phyloP scores from a whole-genome alignment of 1,140 invertebrate genomes.

The Augochlora pura region DNA sequence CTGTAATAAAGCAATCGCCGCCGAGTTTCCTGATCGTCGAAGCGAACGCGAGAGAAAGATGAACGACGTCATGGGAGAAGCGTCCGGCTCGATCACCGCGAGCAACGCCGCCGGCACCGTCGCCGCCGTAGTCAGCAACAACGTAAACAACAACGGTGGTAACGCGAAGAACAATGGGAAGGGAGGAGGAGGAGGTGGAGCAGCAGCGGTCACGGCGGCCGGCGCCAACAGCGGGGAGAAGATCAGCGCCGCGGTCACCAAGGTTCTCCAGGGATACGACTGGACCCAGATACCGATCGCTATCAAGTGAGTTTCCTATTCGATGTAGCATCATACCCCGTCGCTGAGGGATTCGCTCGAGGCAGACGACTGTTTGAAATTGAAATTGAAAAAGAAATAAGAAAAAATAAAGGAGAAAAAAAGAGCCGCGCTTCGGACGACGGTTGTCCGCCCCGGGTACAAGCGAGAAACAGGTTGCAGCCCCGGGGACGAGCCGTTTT shows the following conservation, averaged over 20 bases:
- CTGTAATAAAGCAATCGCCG: background rate
- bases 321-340: too few species aligned
- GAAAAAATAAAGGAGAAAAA: too few species aligned
- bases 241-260: slow-evolving; percentile 87
- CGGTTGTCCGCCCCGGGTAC: too few species aligned
- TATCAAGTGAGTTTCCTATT: slow-evolving; percentile 83
- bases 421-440: too few species aligned
- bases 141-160: slow-evolving; percentile 57
- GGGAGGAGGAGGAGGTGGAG: background rate
- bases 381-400: too few species aligned
- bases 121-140: slow-evolving; percentile 5
- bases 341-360: too few species aligned
- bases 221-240: slow-evolving; percentile 78
- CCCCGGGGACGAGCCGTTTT: background rate
- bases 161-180: slow-evolving; percentile 52
- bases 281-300: slow-evolving; percentile 91
- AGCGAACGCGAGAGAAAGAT: slow-evolving; percentile 53
- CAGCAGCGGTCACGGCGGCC: slow-evolving; percentile 18
- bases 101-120: background rate
- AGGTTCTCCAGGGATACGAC: slow-evolving; percentile 90
- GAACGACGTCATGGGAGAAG: slow-evolving; percentile 59
- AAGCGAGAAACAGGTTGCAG: background rate
- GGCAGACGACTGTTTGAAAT: too few species aligned
- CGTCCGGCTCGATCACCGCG: slow-evolving; percentile 38
- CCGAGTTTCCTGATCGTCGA: background rate